phyloP scores from a whole-genome alignment of 2,888 invertebrate genomes.

The Alloplasta piceator region DNA sequence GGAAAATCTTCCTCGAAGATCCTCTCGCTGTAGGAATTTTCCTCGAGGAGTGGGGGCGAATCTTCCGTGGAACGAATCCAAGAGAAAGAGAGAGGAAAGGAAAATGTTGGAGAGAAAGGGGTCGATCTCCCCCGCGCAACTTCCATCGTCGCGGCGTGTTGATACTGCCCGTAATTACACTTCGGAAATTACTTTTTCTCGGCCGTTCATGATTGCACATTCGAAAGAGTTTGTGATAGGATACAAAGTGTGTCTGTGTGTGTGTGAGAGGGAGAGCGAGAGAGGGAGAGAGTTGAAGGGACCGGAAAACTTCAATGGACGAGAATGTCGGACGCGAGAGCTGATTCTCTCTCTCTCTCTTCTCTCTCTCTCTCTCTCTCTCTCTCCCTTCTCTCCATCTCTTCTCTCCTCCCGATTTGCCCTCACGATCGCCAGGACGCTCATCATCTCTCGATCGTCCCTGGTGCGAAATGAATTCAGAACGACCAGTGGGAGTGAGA shows the following conservation, averaged over 20 bases:
- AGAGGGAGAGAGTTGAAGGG: constrained; percentile 36
- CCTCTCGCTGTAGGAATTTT: background rate
- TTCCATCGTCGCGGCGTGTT: constrained; percentile 62
- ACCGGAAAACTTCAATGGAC: constrained; percentile 64
- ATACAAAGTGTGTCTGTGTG: background rate
- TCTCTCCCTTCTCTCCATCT: background rate
- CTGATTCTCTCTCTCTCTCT: constrained; percentile 24
- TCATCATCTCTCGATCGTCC: constrained; percentile 61
- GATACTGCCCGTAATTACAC: constrained; percentile 68
- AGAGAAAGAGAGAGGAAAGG: constrained; percentile 5
- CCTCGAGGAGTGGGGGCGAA: no score
- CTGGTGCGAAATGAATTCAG: constrained; percentile 61
- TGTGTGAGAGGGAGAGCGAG: background rate
- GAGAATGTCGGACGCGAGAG: constrained; percentile 54
- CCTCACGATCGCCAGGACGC: constrained; percentile 33
- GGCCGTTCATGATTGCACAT: constrained; percentile 67
- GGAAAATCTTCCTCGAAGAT: background rate
- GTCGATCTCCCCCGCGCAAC: constrained; percentile 40
- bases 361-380: constrained; percentile 1
- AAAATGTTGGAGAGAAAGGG: background rate
- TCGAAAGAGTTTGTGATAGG: constrained; percentile 64
- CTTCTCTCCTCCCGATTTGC: constrained; percentile 14
- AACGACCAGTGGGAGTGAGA: constrained; percentile 37
- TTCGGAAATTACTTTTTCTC: constrained; percentile 70
- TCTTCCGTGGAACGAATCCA: constrained; percentile 1